Evolutionary conservation across 2,113 vertebrate genomes (phyloP).

Genomic region (Chaetodon trifascialis): DNA sequence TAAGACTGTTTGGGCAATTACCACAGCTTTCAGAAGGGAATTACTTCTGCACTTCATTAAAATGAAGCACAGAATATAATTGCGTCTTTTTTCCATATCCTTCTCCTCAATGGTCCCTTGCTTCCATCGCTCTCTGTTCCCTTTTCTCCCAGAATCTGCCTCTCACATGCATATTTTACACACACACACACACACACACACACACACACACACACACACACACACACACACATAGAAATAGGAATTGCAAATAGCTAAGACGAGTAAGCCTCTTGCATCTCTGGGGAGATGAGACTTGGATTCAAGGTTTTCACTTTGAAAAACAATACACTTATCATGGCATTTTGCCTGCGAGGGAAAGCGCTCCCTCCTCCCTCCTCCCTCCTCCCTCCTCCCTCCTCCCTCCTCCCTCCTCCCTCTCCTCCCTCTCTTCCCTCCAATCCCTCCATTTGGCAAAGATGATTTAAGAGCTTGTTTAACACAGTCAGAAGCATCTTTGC

Average conservation of each 20-base stretch:
- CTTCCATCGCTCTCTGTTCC: conserved; percentile 30
- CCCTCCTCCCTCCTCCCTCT: no score
- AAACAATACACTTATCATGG: conserved; percentile 68
- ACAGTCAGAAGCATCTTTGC: conserved; percentile 48
- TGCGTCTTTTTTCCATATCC: conserved; percentile 63
- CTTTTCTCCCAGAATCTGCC: conserved; percentile 35
- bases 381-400: conserved; percentile 13
- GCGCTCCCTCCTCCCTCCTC: conserved; percentile 27
- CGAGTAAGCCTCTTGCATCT: conserved; percentile 53
- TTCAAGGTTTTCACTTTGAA: conserved; percentile 66
- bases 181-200: neutral
- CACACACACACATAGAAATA: conserved; percentile 43
- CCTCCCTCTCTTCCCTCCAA: conserved; percentile 9
- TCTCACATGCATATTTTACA: conserved; percentile 25
- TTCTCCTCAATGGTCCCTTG: conserved; percentile 47
- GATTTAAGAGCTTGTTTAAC: conserved; percentile 70
- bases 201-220: neutral
- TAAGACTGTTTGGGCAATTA: conserved; percentile 84
- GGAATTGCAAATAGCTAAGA: conserved; percentile 69
- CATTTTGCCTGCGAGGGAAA: conserved; percentile 55
- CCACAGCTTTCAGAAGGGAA: conserved; percentile 79
- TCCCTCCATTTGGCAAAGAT: conserved; percentile 55
- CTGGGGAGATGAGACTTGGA: conserved; percentile 59
- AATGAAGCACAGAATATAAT: conserved; percentile 78
- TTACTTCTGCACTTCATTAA: conserved; percentile 84